phyloP scores from a whole-genome alignment of 2,888 invertebrate genomes.

The Sturmia bella region DNA sequence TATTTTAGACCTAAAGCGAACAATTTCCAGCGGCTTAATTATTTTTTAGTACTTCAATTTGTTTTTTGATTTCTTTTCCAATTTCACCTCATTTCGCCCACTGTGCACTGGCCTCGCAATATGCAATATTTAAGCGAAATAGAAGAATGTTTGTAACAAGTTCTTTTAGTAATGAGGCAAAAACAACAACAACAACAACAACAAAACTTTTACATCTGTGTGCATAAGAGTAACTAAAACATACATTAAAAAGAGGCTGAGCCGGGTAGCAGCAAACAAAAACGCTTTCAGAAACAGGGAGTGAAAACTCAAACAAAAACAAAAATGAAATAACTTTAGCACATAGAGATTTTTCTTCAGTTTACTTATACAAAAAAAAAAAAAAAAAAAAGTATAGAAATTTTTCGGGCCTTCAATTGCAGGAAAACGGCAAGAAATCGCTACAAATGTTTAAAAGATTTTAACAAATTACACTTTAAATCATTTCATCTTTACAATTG shows the following conservation, averaged over 20 bases:
- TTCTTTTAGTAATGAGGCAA: constrained; percentile 44
- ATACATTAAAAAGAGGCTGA: constrained; percentile 13
- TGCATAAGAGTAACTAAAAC: constrained; percentile 22
- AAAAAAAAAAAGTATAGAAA: constrained; percentile 37
- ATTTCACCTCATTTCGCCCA: neutral
- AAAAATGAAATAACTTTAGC: constrained; percentile 38
- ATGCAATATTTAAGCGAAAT: neutral
- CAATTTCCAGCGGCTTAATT: neutral
- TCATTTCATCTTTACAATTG: neutral
- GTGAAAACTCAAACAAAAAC: constrained; percentile 62
- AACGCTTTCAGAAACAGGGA: constrained; percentile 51
- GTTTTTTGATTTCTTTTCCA: neutral
- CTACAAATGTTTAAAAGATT: constrained; percentile 16
- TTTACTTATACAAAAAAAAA: constrained; percentile 33
- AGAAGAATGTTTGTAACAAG: constrained; percentile 50
- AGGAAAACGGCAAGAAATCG: neutral
- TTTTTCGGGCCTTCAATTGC: neutral
- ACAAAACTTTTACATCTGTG: constrained; percentile 12
- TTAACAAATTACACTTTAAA: neutral
- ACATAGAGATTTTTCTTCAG: constrained; percentile 6
- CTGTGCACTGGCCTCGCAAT: constrained; percentile 27
- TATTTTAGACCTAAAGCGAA: too few relatives aligned
- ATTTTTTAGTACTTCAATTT: neutral
- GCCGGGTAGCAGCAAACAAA: constrained; percentile 14
- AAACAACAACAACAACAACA: too few relatives aligned